These are phyloP conservation scores for Neomonachus schauinslandi DNA, from an alignment of 2,113 vertebrate genomes.

Conservation along the genomic window DNA sequence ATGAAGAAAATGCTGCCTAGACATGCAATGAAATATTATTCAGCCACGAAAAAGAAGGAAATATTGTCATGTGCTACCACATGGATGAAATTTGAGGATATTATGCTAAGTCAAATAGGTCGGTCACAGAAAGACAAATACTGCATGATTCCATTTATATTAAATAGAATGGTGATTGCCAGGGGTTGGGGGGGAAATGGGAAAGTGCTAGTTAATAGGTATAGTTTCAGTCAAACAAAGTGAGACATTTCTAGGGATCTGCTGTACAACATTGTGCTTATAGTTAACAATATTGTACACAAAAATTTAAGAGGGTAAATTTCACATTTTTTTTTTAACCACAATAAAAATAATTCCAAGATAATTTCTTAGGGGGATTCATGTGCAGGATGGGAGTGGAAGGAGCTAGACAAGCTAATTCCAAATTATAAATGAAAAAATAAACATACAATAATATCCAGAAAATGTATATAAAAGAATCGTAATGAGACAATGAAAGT, in stretches of 20 bases:
- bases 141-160: not conserved
- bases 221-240: not conserved
- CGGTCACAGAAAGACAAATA: not conserved
- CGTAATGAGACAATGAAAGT: not conserved
- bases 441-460: not conserved
- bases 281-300: not conserved
- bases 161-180: not conserved
- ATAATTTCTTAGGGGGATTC: not conserved
- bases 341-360: not conserved
- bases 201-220: not conserved
- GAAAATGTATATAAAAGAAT: not conserved
- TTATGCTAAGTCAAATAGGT: not conserved
- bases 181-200: not conserved
- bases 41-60: not conserved
- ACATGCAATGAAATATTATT: not conserved
- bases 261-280: not conserved
- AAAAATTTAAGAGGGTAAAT: not conserved
- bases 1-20: not conserved
- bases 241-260: not conserved
- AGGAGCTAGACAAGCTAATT: not conserved
- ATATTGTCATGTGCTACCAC: not conserved
- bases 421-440: not conserved
- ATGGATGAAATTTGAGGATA: not conserved
- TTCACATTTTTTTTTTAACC: not conserved
- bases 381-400: not conserved